Percentiles rank a stretch among this genome's conserved stretches.
Conservation (phyloP, 2,888 invertebrate genomes). For the Poecilus cupreus region DNA sequence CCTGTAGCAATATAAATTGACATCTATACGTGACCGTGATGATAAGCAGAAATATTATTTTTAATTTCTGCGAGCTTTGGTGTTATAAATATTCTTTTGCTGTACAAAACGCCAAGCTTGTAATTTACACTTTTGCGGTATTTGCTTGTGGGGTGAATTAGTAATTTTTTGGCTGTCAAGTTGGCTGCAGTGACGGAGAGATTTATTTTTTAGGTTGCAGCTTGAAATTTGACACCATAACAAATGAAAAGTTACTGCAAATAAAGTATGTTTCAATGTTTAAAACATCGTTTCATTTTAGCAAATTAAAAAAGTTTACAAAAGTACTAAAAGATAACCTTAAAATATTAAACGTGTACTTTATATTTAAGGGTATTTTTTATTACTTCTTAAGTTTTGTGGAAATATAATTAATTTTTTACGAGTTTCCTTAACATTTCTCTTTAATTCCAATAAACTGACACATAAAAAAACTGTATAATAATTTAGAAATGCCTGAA, state of each 20-base stretch:
- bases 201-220: constrained; percentile 6
- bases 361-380: not conserved
- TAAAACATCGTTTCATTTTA: not conserved
- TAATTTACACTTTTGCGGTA: not conserved
- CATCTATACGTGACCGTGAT: no score
- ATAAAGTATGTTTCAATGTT: not conserved
- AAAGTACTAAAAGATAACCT: not conserved
- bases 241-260: no score
- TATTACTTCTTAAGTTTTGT: not conserved
- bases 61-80: not conserved
- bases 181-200: not conserved
- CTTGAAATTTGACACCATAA: no score
- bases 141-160: not conserved
- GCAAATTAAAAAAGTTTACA: not conserved
- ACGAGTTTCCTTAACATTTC: no score
- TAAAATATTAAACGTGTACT: not conserved
- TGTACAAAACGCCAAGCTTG: not conserved
- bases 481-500: no score
- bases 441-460: no score
- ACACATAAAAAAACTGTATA: no score
- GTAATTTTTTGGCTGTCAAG: not conserved
- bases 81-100: constrained; percentile 6
- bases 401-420: not conserved
- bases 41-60: no score
- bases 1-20: no score